Conservation (phyloP, 2,888 invertebrate genomes). For the Sesia apiformis region DNA sequence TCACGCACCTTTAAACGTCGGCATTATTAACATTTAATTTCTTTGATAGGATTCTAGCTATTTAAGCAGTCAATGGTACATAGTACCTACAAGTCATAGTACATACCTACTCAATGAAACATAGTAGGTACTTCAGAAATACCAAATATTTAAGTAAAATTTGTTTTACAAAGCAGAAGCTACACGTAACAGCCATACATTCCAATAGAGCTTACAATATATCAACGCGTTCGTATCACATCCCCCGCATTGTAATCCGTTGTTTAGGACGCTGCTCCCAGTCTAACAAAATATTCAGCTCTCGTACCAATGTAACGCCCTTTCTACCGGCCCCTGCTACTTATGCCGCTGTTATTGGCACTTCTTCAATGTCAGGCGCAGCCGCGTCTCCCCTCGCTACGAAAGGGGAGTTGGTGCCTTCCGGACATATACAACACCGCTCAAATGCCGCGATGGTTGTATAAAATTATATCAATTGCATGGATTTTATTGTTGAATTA, state of each 20-base stretch:
- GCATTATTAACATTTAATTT: too few relatives aligned
- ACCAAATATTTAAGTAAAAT: too few relatives aligned
- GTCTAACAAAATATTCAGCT: constrained; percentile 69
- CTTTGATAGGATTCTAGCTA: too few relatives aligned
- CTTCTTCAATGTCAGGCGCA: constrained; percentile 76
- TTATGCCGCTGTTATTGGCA: constrained; percentile 75
- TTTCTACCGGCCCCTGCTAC: constrained; percentile 62
- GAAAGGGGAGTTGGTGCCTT: constrained; percentile 38
- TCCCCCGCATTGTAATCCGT: constrained; percentile 68
- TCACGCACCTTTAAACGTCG: too few relatives aligned
- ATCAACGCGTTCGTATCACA: constrained; percentile 23
- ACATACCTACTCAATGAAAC: too few relatives aligned
- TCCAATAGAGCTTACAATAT: background rate
- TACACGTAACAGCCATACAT: background rate
- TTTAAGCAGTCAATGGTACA: too few relatives aligned
- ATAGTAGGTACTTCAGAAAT: too few relatives aligned
- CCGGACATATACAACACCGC: constrained; percentile 61
- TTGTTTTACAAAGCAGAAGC: too few relatives aligned
- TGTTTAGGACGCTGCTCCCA: constrained; percentile 55
- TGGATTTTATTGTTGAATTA: constrained; percentile 61
- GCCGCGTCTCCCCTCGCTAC: constrained; percentile 50
- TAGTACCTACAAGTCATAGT: too few relatives aligned
- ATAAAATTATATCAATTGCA: constrained; percentile 69
- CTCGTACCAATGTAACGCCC: constrained; percentile 71
- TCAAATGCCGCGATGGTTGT: constrained; percentile 47